Conservation (phyloP, 2,888 invertebrate species). For the Drosophila quinaria region DNA sequence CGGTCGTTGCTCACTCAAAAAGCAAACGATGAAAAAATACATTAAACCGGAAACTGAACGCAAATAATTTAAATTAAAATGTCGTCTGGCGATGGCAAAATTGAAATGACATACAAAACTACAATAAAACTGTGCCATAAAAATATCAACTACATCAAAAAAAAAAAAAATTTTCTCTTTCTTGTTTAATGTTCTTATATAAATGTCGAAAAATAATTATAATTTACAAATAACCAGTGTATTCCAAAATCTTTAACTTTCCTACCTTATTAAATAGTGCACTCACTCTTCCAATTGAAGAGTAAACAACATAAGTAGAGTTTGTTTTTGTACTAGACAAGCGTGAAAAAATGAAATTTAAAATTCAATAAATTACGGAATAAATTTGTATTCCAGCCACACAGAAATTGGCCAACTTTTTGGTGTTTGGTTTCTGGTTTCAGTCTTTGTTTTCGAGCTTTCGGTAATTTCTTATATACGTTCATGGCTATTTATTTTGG, state of each 20-base stretch:
- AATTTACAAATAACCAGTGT: too few relatives aligned
- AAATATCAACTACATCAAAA: too few relatives aligned
- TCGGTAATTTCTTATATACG: slow-evolving; percentile 12
- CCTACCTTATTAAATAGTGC: too few relatives aligned
- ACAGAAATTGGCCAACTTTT: slow-evolving; percentile 37
- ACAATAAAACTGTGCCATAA: too few relatives aligned
- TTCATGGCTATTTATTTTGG: slow-evolving; percentile 19
- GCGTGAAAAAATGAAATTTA: slow-evolving; percentile 46
- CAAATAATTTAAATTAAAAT: slow-evolving; percentile 66
- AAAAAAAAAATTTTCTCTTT: too few relatives aligned
- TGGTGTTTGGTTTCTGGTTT: slow-evolving; percentile 22
- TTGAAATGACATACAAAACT: slow-evolving; percentile 34
- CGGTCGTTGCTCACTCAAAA: slow-evolving; percentile 49
- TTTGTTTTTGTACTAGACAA: too few relatives aligned
- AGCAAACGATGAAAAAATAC: neutral
- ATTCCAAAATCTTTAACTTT: too few relatives aligned
- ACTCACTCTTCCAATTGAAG: too few relatives aligned
- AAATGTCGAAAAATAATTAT: too few relatives aligned
- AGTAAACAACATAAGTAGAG: too few relatives aligned
- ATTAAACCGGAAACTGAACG: slow-evolving; percentile 41
- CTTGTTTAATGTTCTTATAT: too few relatives aligned
- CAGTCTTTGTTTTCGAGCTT: slow-evolving; percentile 11
- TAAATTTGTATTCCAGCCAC: slow-evolving; percentile 35
- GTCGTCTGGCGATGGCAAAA: slow-evolving; percentile 38
- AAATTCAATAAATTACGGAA: slow-evolving; percentile 74